Evolutionary conservation across 1,140 invertebrate species (phyloP).

Genomic region (Trichonephila clavata): DNA sequence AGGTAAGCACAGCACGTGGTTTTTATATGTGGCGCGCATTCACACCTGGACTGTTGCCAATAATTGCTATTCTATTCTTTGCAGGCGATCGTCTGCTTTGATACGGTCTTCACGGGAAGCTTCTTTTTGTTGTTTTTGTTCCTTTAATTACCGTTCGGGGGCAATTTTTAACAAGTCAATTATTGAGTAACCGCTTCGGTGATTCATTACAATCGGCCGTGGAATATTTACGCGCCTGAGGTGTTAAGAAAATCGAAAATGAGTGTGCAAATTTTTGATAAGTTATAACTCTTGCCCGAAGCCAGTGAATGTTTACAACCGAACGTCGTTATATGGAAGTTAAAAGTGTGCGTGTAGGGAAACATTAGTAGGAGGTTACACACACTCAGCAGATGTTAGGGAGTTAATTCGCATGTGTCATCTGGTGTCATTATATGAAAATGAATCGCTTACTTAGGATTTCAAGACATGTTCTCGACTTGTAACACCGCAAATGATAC

Average conservation of each 20-base stretch:
- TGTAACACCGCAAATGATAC: constrained; percentile 58
- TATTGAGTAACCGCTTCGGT: constrained; percentile 7
- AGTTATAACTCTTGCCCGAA: background rate
- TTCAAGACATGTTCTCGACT: constrained; percentile 51
- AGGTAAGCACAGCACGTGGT: constrained; percentile 72
- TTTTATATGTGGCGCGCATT: constrained; percentile 34
- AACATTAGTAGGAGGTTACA: constrained; percentile 35
- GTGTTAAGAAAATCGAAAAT: background rate
- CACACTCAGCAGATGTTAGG: constrained; percentile 31
- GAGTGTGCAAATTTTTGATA: background rate
- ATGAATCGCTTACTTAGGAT: constrained; percentile 27
- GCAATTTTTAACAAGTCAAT: background rate
- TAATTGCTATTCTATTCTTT: constrained; percentile 14
- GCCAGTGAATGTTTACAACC: background rate
- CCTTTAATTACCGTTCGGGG: background rate
- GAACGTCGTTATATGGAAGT: background rate
- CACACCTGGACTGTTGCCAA: constrained; percentile 64
- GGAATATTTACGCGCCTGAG: background rate
- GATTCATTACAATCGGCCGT: background rate
- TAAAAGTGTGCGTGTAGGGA: constrained; percentile 29
- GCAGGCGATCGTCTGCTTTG: constrained; percentile 28
- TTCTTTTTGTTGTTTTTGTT: background rate
- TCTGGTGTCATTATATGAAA: constrained; percentile 50
- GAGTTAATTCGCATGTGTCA: constrained; percentile 56
- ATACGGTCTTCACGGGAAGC: background rate